A percentile compares a stretch with the other conserved stretches of the same genome.
phyloP scores from a whole-genome alignment of 2,888 invertebrate species.

The Pandemis cinnamomeana region DNA sequence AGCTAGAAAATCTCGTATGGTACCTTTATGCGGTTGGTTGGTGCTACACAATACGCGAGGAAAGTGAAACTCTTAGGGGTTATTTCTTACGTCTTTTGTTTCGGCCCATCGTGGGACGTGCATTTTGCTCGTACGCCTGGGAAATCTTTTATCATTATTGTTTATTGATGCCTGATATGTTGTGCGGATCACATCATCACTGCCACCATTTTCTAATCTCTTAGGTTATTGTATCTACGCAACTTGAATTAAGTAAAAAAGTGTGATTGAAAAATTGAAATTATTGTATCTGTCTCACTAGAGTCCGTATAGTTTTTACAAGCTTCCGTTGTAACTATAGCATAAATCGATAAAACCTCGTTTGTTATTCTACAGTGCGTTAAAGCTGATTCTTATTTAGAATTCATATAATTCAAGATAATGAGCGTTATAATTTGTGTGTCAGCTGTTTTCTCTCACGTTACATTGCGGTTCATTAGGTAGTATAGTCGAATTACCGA shows the following conservation, averaged over 20 bases:
- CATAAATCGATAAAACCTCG: neutral
- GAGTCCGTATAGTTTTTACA: no score
- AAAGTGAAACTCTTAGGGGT: conserved; percentile 71
- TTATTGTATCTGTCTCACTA: neutral
- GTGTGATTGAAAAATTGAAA: neutral
- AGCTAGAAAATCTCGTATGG: conserved; percentile 58
- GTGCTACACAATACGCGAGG: conserved; percentile 60
- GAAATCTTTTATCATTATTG: conserved; percentile 67
- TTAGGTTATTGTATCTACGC: conserved; percentile 20
- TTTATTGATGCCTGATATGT: conserved; percentile 51
- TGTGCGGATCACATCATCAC: conserved; percentile 22
- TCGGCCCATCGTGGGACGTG: conserved; percentile 56
- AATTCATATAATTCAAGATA: conserved; percentile 33
- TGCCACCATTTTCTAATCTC: conserved; percentile 38
- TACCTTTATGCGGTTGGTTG: conserved; percentile 61
- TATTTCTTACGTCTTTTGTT: conserved; percentile 65
- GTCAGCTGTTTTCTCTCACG: conserved; percentile 31
- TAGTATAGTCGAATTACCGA: no score
- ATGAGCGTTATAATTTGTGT: conserved; percentile 32
- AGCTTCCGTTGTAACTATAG: no score
- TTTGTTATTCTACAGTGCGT: neutral
- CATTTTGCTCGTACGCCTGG: conserved; percentile 63
- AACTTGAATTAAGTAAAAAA: neutral
- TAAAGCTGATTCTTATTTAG: conserved; percentile 24
- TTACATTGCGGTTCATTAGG: conserved; percentile 25